Evolutionary conservation across 2,797 vertebrate genomes (phyloP).

Genomic region (Aeoliscus strigatus): DNA sequence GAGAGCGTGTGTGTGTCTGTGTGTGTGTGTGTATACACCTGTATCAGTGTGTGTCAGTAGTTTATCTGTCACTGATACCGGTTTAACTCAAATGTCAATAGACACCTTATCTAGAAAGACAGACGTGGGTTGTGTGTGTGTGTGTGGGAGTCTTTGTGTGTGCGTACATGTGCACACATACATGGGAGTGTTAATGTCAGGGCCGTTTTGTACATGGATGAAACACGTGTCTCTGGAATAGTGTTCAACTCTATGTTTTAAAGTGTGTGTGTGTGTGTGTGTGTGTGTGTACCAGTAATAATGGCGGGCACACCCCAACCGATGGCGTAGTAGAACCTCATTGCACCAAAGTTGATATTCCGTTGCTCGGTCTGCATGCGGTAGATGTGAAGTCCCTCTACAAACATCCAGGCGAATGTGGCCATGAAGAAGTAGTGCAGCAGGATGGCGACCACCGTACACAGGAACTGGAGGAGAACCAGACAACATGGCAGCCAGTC

Average conservation of each 20-base stretch:
- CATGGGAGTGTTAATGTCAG: not conserved
- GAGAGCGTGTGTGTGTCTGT: slow-evolving; percentile 3
- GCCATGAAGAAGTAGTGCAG: slow-evolving; percentile 99
- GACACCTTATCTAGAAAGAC: slow-evolving; percentile 50
- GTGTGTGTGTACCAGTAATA: slow-evolving; percentile 80
- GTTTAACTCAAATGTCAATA: slow-evolving; percentile 42
- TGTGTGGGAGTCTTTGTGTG: not conserved
- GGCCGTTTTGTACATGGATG: not conserved
- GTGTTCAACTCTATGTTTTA: not conserved
- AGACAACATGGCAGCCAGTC: no score
- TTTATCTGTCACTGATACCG: slow-evolving; percentile 49
- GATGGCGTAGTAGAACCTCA: slow-evolving; percentile 98
- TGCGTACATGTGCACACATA: slow-evolving; percentile 3
- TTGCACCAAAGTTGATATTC: slow-evolving; percentile 93
- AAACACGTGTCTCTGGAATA: not conserved
- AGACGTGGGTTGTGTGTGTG: slow-evolving; percentile 16
- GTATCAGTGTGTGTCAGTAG: slow-evolving; percentile 14
- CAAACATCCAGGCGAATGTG: slow-evolving; percentile 95
- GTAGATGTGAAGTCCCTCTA: slow-evolving; percentile 96
- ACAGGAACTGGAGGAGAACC: slow-evolving; percentile 83
- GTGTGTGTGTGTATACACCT: slow-evolving; percentile 12
- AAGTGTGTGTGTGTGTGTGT: not conserved
- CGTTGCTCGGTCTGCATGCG: slow-evolving; percentile 95
- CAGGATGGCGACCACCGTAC: slow-evolving; percentile 93
- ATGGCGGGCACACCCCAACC: slow-evolving; percentile 97